A percentile compares a stretch with the other conserved stretches of the same genome.
These are phyloP conservation scores for Ciconia boyciana DNA, from an alignment of 2,113 vertebrate genomes.

Conservation along the genomic window DNA sequence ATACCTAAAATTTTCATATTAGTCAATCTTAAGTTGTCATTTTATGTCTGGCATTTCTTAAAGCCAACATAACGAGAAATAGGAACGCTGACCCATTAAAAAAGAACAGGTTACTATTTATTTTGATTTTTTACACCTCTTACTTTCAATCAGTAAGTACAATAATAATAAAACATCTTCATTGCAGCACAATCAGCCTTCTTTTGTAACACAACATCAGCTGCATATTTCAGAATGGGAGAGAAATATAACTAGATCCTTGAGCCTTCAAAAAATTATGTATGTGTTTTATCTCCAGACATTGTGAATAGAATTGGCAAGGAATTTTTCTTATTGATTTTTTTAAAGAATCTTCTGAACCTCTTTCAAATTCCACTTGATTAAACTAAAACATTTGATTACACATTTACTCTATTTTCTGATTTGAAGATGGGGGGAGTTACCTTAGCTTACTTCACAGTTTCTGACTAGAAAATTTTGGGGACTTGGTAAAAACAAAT, in stretches of 20 bases:
- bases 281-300: not conserved
- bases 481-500: not conserved
- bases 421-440: not conserved
- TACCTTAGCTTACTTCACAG: not conserved
- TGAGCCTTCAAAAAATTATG: not conserved
- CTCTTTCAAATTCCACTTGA: not conserved
- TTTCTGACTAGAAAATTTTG: not conserved
- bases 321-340: not conserved
- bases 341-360: not conserved
- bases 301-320: not conserved
- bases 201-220: not conserved
- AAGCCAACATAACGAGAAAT: not conserved
- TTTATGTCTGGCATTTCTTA: not conserved
- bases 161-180: not conserved
- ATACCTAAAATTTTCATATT: not conserved
- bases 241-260: not conserved
- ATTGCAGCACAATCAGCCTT: not conserved
- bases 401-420: not conserved
- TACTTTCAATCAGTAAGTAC: not conserved
- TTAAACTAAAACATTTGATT: not conserved
- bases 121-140: not conserved
- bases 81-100: not conserved
- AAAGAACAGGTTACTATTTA: not conserved
- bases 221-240: not conserved
- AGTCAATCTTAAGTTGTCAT: not conserved